These are phyloP conservation scores for Gymnarchus niloticus DNA, from an alignment of 2,113 vertebrate genomes.

Conservation along the genomic window DNA sequence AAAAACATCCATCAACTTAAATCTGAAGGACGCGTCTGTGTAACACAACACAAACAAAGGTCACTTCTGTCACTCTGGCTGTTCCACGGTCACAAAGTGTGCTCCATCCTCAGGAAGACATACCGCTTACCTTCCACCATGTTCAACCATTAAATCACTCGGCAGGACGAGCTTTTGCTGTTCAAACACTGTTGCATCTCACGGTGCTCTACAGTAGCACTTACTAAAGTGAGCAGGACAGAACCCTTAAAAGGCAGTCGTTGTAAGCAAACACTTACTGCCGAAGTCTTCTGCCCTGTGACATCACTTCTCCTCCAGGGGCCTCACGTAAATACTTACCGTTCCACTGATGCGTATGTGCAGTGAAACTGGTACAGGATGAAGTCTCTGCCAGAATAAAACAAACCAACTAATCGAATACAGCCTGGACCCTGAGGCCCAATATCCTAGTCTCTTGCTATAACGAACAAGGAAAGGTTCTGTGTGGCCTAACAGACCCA, in stretches of 20 bases:
- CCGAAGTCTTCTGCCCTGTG: constrained; percentile 77
- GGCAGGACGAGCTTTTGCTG: neutral
- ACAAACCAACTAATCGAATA: constrained; percentile 15
- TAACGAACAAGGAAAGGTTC: neutral
- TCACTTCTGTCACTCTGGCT: neutral
- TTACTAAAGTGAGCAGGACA: neutral
- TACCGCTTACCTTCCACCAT: neutral
- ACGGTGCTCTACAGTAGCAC: neutral
- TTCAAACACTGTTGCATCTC: neutral
- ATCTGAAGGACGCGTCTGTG: neutral
- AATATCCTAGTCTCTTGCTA: neutral
- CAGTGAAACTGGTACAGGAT: neutral
- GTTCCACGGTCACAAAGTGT: neutral
- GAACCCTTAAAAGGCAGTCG: neutral
- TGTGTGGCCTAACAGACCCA: neutral
- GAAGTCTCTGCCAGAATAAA: neutral
- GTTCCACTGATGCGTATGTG: neutral
- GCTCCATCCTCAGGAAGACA: neutral
- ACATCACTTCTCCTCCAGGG: constrained; percentile 68
- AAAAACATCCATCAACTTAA: neutral
- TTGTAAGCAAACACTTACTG: constrained; percentile 65
- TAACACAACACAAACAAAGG: neutral
- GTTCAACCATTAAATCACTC: neutral
- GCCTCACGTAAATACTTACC: constrained; percentile 15
- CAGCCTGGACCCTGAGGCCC: neutral